These are phyloP conservation scores for Pocota personata DNA, from an alignment of 2,888 invertebrate genomes.

Conservation along the genomic window DNA sequence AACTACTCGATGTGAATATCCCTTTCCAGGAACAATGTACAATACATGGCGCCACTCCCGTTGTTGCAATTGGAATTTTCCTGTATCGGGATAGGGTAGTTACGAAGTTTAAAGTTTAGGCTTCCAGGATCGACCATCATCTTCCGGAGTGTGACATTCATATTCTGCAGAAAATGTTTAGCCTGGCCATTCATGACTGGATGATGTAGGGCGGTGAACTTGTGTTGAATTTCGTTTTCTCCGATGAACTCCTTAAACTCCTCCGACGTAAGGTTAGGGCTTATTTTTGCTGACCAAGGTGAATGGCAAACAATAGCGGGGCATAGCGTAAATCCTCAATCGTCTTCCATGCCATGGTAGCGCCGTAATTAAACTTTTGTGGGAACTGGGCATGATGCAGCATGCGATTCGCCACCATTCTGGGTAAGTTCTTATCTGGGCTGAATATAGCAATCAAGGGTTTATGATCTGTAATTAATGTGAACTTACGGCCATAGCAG, in stretches of 20 bases:
- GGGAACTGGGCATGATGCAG: conserved; percentile 18
- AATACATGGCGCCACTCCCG: conserved; percentile 27
- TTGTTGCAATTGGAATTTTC: conserved; percentile 35
- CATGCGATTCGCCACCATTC: conserved; percentile 20
- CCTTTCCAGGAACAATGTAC: too few species aligned
- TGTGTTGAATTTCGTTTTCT: background rate
- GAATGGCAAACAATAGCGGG: background rate
- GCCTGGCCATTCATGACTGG: too few species aligned
- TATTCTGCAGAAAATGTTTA: background rate
- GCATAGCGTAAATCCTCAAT: background rate
- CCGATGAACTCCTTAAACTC: too few species aligned
- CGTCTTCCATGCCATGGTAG: background rate
- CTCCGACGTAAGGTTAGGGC: too few species aligned
- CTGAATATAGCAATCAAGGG: too few species aligned
- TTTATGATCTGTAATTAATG: too few species aligned
- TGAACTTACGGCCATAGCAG: too few species aligned
- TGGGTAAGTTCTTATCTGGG: too few species aligned
- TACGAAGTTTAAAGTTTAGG: conserved; percentile 8
- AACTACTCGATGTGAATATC: too few species aligned
- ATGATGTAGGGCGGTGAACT: background rate
- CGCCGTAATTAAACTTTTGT: conserved; percentile 12
- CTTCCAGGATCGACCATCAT: background rate
- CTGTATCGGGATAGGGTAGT: conserved; percentile 37
- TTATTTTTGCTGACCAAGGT: too few species aligned
- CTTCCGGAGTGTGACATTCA: background rate